Conservation (phyloP, 1,140 invertebrate genomes). For the Camponotus floridanus region DNA sequence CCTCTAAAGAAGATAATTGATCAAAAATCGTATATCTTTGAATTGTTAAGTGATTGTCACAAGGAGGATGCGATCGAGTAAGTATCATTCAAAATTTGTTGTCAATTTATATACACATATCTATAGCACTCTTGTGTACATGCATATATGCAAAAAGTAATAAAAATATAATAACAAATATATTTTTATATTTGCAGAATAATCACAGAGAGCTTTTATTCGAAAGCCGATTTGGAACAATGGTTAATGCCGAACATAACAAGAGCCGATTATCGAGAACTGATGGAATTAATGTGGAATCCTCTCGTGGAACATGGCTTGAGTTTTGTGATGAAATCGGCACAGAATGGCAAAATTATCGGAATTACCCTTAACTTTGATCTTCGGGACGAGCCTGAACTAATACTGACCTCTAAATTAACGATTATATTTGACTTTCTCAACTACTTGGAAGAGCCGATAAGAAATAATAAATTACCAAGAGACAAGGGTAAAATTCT, state of each 20-base stretch:
- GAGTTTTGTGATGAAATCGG: conserved; percentile 90
- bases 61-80: conserved; percentile 88
- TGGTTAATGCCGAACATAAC: conserved; percentile 90
- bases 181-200: conserved; percentile 87
- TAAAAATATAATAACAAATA: not conserved
- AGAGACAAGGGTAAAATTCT: conserved; percentile 90
- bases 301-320: conserved; percentile 89
- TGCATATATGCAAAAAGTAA: not conserved
- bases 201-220: conserved; percentile 93
- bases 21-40: conserved; percentile 84
- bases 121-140: not conserved
- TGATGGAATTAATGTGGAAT: conserved; percentile 90
- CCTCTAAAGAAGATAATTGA: conserved; percentile 67
- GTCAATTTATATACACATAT: not conserved
- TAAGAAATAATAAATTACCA: conserved; percentile 89
- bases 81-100: conserved; percentile 73
- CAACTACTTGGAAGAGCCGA: conserved; percentile 91
- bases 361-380: conserved; percentile 93
- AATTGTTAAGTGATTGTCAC: conserved; percentile 88
- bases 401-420: conserved; percentile 89
- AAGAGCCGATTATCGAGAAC: conserved; percentile 89
- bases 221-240: conserved; percentile 93
- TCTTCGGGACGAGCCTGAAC: conserved; percentile 91
- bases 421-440: conserved; percentile 92
- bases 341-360: conserved; percentile 83